These are phyloP conservation scores for Phasia obesa DNA, from an alignment of 2,888 invertebrate genomes.

Conservation along the genomic window DNA sequence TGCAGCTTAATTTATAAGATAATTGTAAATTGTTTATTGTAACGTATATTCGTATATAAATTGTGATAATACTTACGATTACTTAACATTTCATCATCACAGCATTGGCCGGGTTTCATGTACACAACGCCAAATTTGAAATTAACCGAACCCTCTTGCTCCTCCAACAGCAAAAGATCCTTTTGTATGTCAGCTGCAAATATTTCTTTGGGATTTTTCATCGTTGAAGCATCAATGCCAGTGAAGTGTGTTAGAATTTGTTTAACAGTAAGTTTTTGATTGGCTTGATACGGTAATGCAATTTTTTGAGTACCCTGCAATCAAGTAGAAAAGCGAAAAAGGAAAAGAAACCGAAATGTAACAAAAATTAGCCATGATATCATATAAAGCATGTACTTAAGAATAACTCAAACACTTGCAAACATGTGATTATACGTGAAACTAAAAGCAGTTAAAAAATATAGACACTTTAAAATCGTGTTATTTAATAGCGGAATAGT, in stretches of 20 bases:
- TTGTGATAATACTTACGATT: slow-evolving; percentile 91
- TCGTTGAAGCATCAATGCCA: slow-evolving; percentile 88
- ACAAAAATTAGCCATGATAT: not conserved
- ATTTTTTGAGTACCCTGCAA: slow-evolving; percentile 93
- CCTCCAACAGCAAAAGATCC: slow-evolving; percentile 91
- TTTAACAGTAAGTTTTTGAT: slow-evolving; percentile 92
- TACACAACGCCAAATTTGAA: slow-evolving; percentile 96
- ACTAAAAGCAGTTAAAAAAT: not conserved
- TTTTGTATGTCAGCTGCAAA: slow-evolving; percentile 89
- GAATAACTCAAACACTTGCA: not conserved
- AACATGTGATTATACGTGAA: not conserved
- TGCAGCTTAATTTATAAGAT: too few relatives aligned
- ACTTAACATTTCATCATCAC: slow-evolving; percentile 95
- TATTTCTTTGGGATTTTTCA: slow-evolving; percentile 92
- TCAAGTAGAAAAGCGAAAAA: not conserved
- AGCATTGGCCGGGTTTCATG: slow-evolving; percentile 91
- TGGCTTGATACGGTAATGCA: slow-evolving; percentile 90
- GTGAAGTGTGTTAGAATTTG: slow-evolving; percentile 93
- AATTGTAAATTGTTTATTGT: too few relatives aligned
- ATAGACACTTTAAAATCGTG: not conserved
- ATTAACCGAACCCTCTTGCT: slow-evolving; percentile 95
- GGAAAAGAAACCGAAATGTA: not conserved
- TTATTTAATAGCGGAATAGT: not conserved
- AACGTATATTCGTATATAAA: too few relatives aligned
- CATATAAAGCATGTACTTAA: not conserved